phyloP scores from a whole-genome alignment of 2,888 invertebrate species.

The Dyspetes luteomarginatus region DNA sequence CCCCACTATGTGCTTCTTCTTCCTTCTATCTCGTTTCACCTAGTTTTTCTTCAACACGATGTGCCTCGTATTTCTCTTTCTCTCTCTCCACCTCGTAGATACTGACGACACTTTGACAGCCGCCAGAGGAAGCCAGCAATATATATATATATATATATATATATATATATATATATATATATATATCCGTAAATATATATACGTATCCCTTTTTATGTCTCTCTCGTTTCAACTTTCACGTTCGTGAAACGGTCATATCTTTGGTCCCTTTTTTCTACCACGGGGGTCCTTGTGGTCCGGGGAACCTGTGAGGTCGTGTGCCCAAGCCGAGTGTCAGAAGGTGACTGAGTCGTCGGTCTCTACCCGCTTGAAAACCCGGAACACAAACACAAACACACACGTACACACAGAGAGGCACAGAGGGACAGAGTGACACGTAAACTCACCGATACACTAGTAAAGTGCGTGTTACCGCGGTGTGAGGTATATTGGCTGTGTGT shows the following conservation, averaged over 20 bases:
- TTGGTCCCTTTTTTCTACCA: conserved; percentile 26
- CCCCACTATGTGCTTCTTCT: conserved; percentile 13
- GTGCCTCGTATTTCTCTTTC: conserved; percentile 38
- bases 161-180: conserved; percentile 18
- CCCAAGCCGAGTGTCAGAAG: conserved; percentile 80
- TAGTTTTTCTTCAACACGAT: conserved; percentile 6
- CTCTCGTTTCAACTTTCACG: conserved; percentile 26
- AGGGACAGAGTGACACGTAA: neutral
- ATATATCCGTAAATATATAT: too few species aligned
- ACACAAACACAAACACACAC: conserved; percentile 39
- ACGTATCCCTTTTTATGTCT: conserved; percentile 7
- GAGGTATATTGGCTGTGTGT: conserved; percentile 70
- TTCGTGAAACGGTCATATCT: neutral
- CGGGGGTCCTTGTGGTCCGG: conserved; percentile 29
- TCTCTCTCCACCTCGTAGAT: conserved; percentile 46
- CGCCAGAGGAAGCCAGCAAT: conserved; percentile 7
- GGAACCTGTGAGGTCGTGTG: conserved; percentile 70
- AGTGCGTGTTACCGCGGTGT: conserved; percentile 67
- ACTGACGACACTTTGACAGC: conserved; percentile 35
- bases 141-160: conserved; percentile 18
- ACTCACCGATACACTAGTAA: conserved; percentile 29
- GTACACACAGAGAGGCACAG: neutral
- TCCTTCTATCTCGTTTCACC: neutral
- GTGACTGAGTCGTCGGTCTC: conserved; percentile 76
- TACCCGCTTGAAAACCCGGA: conserved; percentile 47